Conservation (phyloP, 2,888 invertebrate species). For the Drosophila sordidula region DNA sequence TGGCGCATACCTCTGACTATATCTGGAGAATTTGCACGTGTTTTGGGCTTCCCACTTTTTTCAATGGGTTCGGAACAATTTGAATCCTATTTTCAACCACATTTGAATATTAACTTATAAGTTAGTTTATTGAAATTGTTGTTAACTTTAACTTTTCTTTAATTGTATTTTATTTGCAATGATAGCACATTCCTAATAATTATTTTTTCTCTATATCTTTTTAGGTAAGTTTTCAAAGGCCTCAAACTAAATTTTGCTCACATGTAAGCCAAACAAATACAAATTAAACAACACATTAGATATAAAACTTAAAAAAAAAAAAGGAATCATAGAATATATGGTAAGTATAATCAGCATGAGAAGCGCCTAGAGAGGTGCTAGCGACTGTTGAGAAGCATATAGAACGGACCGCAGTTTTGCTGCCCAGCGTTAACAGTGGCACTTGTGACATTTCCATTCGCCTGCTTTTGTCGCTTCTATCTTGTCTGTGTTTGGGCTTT, state of each 20-base stretch:
- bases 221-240: slow-evolving; percentile 52
- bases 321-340: not conserved
- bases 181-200: slow-evolving; percentile 5
- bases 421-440: slow-evolving; percentile 3
- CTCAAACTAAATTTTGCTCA: not conserved
- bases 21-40: not conserved
- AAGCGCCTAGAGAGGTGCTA: slow-evolving; percentile 12
- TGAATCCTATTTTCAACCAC: not conserved
- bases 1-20: not conserved
- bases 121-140: too few species aligned
- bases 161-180: not conserved
- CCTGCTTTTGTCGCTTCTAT: slow-evolving; percentile 14
- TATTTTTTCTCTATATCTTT: slow-evolving; percentile 32
- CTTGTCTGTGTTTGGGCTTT: slow-evolving; percentile 33
- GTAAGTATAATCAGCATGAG: slow-evolving; percentile 1
- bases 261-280: slow-evolving; percentile 4
- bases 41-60: too few species aligned
- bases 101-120: too few species aligned
- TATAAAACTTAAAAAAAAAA: not conserved
- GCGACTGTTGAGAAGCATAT: slow-evolving; percentile 13
- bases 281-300: not conserved
- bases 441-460: slow-evolving; percentile 13
- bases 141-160: too few species aligned
- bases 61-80: not conserved
- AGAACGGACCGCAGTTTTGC: slow-evolving; percentile 2